phyloP scores from a whole-genome alignment of 2,888 invertebrate genomes.

The Nephrotoma guestfalica region DNA sequence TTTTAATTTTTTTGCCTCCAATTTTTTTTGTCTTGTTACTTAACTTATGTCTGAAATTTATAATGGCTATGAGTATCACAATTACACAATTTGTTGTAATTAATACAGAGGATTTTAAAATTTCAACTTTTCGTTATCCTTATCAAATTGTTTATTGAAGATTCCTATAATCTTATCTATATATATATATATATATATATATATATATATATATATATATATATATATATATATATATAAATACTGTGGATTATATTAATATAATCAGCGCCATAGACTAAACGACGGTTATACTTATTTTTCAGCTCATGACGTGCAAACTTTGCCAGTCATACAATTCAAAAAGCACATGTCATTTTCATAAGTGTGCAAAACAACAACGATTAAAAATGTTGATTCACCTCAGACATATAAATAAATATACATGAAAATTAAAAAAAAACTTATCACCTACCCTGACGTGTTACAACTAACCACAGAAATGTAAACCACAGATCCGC shows the following conservation, averaged over 20 bases:
- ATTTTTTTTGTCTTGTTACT: too few species aligned
- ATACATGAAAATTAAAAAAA: not conserved
- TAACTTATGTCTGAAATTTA: too few species aligned
- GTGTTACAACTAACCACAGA: not conserved
- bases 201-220: not conserved
- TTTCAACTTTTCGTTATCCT: too few species aligned
- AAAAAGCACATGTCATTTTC: not conserved
- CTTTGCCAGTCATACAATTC: not conserved
- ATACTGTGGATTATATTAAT: not conserved
- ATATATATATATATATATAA: not conserved
- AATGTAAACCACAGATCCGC: not conserved
- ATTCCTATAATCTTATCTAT: not conserved
- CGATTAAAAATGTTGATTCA: not conserved
- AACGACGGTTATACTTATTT: not conserved
- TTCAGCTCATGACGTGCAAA: not conserved
- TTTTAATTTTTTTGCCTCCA: too few species aligned
- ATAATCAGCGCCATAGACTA: too few species aligned
- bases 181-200: not conserved
- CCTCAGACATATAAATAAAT: not conserved
- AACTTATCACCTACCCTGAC: not conserved
- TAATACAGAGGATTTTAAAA: too few species aligned
- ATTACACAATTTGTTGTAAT: too few species aligned
- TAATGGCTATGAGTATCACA: too few species aligned
- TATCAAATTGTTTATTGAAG: too few species aligned
- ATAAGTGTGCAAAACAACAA: not conserved